Percentiles rank a stretch among this genome's conserved stretches.
phyloP scores from a whole-genome alignment of 2,888 invertebrate genomes.

The Epinotia demarniana region DNA sequence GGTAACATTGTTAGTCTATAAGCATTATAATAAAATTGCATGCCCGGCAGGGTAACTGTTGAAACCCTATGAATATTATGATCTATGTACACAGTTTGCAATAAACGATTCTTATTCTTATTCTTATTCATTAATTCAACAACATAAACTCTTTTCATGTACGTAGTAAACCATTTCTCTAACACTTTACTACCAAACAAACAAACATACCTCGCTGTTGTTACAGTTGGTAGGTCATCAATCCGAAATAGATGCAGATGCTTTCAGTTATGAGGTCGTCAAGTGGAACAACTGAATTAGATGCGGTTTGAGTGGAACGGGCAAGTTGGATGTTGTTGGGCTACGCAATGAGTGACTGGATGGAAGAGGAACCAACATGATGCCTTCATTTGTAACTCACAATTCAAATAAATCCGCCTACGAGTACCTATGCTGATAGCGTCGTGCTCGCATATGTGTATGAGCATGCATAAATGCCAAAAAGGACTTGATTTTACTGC shows the following conservation, averaged over 20 bases:
- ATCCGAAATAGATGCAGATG: slow-evolving; percentile 53
- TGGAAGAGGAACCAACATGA: neutral
- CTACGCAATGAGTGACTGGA: neutral
- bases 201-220: slow-evolving; percentile 55
- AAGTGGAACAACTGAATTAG: slow-evolving; percentile 45
- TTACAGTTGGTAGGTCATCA: slow-evolving; percentile 58
- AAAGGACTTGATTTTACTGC: too few relatives aligned
- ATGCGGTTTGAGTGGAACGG: slow-evolving; percentile 24
- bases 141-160: neutral
- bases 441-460: too few relatives aligned
- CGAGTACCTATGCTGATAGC: too few relatives aligned
- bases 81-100: too few relatives aligned
- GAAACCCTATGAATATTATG: too few relatives aligned
- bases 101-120: too few relatives aligned
- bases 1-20: too few relatives aligned
- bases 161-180: neutral
- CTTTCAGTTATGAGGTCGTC: slow-evolving; percentile 52
- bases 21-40: too few relatives aligned
- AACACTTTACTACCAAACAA: slow-evolving; percentile 24
- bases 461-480: too few relatives aligned
- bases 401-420: too few relatives aligned
- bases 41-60: too few relatives aligned
- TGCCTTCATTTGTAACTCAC: neutral
- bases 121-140: neutral
- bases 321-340: slow-evolving; percentile 20